These are phyloP conservation scores for Elanoides forficatus DNA, from an alignment of 2,113 vertebrate species.

Conservation along the genomic window DNA sequence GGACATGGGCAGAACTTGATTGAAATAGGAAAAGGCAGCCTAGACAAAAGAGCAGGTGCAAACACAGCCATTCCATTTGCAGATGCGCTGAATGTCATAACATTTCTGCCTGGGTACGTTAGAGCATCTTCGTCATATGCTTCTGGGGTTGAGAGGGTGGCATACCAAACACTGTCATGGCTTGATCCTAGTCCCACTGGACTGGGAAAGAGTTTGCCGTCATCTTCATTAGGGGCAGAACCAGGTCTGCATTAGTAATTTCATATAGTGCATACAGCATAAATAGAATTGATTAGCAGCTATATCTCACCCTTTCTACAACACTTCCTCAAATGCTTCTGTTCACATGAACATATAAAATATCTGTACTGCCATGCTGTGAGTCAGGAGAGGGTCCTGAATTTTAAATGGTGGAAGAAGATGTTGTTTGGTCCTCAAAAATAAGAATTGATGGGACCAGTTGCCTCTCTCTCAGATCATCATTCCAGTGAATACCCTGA, in stretches of 20 bases:
- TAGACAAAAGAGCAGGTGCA: conserved; percentile 52
- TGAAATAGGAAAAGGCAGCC: conserved; percentile 55
- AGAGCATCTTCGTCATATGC: background rate
- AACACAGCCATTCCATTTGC: conserved; percentile 41
- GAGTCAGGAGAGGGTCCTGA: background rate
- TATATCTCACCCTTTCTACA: background rate
- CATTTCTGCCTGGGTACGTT: background rate
- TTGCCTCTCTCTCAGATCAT: background rate
- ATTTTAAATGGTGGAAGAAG: background rate
- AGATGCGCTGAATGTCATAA: conserved; percentile 4
- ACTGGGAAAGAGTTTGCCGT: background rate
- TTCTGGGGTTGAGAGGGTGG: background rate
- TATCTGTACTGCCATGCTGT: background rate
- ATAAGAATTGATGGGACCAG: background rate
- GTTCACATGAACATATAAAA: background rate
- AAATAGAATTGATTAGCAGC: background rate
- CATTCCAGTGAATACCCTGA: background rate
- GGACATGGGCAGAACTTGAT: conserved; percentile 1
- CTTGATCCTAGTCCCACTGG: background rate
- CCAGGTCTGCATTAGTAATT: background rate
- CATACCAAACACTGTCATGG: background rate
- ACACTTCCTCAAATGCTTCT: background rate
- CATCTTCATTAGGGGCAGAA: background rate
- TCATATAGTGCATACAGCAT: background rate
- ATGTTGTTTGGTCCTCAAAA: background rate